Evolutionary conservation across 92 coral and sea anemone species (phyloP), one percentile per base, ranked within the genome.

Genomic region (Siderastrea siderea): DNA sequence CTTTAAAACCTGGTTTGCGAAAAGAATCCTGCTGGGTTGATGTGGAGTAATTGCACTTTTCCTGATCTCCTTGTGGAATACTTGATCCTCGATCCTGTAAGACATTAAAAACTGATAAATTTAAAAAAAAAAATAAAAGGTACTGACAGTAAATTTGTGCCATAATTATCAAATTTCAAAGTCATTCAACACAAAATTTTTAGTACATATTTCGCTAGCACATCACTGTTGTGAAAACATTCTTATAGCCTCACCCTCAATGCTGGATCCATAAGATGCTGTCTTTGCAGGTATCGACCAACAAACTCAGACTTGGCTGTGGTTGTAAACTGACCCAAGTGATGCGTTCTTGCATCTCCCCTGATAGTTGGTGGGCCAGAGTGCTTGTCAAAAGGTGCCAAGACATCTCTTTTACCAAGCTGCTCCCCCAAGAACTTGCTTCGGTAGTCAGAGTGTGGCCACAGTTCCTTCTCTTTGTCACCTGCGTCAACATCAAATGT

Each of bases 61-160:
- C 96, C 71, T 94, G 99, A 87, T 95, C 99, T 17, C 99, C 99
- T 81, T 95, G 99, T 47, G 96, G 98, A 66, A 97, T 89, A 84
- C 95, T 95, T 71, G 98, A 97, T 44, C 93, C 93, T 38, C 95
- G 85, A 68, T 92, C 95, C 98, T 95, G 71, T 16, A 78, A 74
- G 15, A 48, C 26, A 59, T 50, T 10, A 5, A 76, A 48, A 13
- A 43, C 3, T 64, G 2, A n/a, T 62, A 59, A 47, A 15, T 52
- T 2, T 2, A 67, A 26, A 38, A 38, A 38, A 38, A 8, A 67
- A 19, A 26, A 8, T 19, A 26, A 19, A 3, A 38, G 4, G 10
- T 66, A 19, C 7, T 58, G 19, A n/a, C 66, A 61, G n/a, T 3
- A 13, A 13, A 26, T 26, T 26, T 26, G 5, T 52, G 4, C 7